A percentile compares a stretch with the other conserved stretches of the same genome.
Evolutionary conservation across 1,140 invertebrate genomes (phyloP).

Genomic region (Aphelenchoides besseyi): DNA sequence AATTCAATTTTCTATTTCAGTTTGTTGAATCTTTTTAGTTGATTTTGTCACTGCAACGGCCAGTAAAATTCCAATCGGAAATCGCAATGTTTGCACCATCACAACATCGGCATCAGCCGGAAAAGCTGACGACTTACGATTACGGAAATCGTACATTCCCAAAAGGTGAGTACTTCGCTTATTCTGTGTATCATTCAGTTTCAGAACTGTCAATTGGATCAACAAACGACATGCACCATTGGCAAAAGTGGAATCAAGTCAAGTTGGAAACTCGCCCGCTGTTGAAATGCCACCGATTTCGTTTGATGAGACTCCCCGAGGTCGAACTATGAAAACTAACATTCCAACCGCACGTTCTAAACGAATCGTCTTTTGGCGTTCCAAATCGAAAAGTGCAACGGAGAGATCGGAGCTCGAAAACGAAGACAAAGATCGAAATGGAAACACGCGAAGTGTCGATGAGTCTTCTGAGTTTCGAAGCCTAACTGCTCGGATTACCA

Average conservation of each 20-base stretch:
- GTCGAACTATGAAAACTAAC: no score
- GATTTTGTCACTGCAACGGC: constrained; percentile 18
- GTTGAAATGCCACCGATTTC: constrained; percentile 22
- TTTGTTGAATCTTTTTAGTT: constrained; percentile 2
- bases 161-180: constrained; percentile 2
- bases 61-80: neutral
- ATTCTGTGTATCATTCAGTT: neutral
- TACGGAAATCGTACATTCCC: constrained; percentile 17
- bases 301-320: neutral
- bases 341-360: neutral
- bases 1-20: neutral
- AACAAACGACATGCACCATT: constrained; percentile 21
- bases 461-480: neutral
- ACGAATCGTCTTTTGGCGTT: constrained; percentile 14
- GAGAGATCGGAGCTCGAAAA: constrained; percentile 1
- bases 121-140: constrained; percentile 9
- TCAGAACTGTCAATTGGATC: constrained; percentile 8
- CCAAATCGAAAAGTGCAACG: constrained; percentile 5
- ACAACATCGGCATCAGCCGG: neutral
- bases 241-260: constrained; percentile 16
- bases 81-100: neutral
- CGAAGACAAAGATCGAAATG: neutral
- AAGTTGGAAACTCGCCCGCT: constrained; percentile 24
- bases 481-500: constrained; percentile 23
- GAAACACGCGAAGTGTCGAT: neutral